Evolutionary conservation across 2,888 invertebrate genomes (phyloP), one percentile per base, ranked within the genome.

Genomic region (Diadromus collaris): DNA sequence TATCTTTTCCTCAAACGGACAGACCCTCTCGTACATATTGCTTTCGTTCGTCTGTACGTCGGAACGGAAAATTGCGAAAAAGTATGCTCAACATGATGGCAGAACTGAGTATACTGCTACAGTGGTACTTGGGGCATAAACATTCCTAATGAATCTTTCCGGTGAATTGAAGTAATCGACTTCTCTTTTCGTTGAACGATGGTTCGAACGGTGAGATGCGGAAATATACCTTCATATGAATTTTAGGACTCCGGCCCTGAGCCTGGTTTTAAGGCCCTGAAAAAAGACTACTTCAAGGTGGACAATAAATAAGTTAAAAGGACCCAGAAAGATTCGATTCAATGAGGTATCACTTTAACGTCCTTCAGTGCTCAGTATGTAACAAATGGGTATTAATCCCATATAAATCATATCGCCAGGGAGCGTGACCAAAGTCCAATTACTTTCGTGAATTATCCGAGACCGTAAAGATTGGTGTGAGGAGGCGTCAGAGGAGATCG

Each of bases 141-240:
- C 21, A 3, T 46, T 69, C 61, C 73, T 76, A 79, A 79, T 79
- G 73, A 79, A 79, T 79, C 79, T 76, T 79, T 76, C 76, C 79
- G 76, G 64, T 67, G 73, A 64, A 79, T 79, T 71, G 70, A 54
- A 73, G 61, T 46, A 56, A 65, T 65, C 65, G 38, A 65, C 21
- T 34, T 64, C 56, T 44, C 73, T 44, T 44, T 54, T 69, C 64
- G 9, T 29, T 58, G n/a, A 29, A 56, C 5, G 27, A 56, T 16
- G 16, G 56, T 56, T 6, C 16, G 48, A 48, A 21, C n/a, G n/a
- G 21, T 48, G 48, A 27, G 29, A 54, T 19, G 13, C 24, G 24
- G 3, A 54, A 27, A n/a, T 16, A 29, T 10, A 19, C 51, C 2
- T 0, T 29, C 6, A 9, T 13, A 13, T 10, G 3, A 13, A 38